phyloP scores from a whole-genome alignment of 2,797 vertebrate genomes.

The Alca torda region DNA sequence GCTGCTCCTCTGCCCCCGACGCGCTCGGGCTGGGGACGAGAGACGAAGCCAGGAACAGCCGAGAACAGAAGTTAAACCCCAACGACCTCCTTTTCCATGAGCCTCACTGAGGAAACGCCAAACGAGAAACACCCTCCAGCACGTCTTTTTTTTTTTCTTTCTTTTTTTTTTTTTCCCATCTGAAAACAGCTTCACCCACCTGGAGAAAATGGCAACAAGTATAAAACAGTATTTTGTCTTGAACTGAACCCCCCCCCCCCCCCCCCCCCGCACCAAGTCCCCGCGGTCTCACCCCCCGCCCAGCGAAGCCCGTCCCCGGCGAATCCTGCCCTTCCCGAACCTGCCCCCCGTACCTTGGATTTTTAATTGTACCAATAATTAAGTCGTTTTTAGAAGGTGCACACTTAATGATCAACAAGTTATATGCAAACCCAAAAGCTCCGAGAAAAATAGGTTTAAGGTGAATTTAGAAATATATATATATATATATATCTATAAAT shows the following conservation, averaged over 20 bases:
- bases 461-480: background rate
- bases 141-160: background rate
- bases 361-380: background rate
- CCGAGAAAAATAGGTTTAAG: background rate
- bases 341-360: background rate
- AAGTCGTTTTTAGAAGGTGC: background rate
- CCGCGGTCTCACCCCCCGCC: no score
- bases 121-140: background rate
- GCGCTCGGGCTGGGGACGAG: background rate
- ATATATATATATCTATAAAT: background rate
- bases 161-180: background rate
- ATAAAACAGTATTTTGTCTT: accelerated
- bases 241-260: no score
- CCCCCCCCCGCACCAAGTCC: no score
- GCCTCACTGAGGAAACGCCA: background rate
- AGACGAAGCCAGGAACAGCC: background rate
- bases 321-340: background rate
- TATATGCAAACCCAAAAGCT: background rate
- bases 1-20: background rate
- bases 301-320: background rate
- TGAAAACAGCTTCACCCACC: background rate
- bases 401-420: background rate
- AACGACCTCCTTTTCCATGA: background rate
- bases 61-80: background rate
- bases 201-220: accelerated